Conservation (phyloP, 2,113 vertebrate genomes). For the Chlamydotis undulata region DNA sequence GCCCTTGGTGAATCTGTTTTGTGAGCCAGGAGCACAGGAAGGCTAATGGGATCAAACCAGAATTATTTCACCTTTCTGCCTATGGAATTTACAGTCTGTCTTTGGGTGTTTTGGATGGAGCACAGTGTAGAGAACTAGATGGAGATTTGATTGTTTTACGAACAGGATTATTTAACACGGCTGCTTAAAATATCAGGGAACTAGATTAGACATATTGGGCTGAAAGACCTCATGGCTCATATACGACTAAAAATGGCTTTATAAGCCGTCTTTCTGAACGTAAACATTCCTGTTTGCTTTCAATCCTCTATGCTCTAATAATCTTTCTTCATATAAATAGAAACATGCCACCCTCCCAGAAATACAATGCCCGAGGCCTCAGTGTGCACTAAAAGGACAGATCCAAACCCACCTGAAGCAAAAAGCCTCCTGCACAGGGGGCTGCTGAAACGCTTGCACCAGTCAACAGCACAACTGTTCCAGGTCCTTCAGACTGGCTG, state of each 20-base stretch:
- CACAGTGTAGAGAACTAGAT: neutral
- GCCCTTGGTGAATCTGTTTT: neutral
- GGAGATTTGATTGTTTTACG: neutral
- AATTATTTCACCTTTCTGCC: neutral
- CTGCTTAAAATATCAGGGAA: neutral
- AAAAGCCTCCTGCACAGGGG: neutral
- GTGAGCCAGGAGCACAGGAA: neutral
- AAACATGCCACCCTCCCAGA: neutral
- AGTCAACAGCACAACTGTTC: neutral
- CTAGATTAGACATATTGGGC: neutral
- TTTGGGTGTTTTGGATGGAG: neutral
- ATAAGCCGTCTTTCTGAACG: neutral
- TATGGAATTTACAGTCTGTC: neutral
- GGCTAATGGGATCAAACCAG: neutral
- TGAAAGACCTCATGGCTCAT: neutral
- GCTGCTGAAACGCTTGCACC: neutral
- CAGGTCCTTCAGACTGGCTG: neutral
- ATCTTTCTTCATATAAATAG: neutral
- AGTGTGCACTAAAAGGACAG: neutral
- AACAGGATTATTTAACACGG: neutral
- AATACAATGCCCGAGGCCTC: neutral
- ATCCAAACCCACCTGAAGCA: neutral
- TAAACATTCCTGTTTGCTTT: neutral
- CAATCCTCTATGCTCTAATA: neutral
- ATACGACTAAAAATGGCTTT: neutral